Evolutionary conservation across 2,113 vertebrate genomes (phyloP), one percentile per base, ranked within the genome.

Genomic region (Hiodon alosoides): DNA sequence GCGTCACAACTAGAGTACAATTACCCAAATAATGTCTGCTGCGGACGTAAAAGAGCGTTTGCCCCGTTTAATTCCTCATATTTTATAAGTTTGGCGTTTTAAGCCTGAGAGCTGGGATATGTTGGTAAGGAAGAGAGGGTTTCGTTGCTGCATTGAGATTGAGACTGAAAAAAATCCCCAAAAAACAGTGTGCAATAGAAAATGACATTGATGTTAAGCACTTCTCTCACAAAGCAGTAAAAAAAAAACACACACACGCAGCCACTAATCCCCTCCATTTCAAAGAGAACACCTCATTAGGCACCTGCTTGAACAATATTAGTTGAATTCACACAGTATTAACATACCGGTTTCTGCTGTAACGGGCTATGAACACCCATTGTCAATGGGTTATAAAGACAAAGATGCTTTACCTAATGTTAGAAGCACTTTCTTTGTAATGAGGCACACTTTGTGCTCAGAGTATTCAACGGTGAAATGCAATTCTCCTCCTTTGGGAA

Each of bases 271-370:
- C 73, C 71, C 62, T 78, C 62, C 51, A 47, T 71, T 71, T 77
- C 66, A 47, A 78, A 74, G 13, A 78, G 66, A 54, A 48, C 57
- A 66, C 79, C 74, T 84, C 77, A 80, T 83, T 81, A 75, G 81
- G 79, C 70, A 81, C 79, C 78, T 83, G 71, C 80, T 77, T 77
- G 67, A 82, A 78, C 76, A 76, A 76, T 76, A 78, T 79, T 68
- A 70, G 61, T 50, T 0, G 4, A 66, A 69, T 79, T 76, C 69
- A 8, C 52, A 73, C 6, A 51, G 65, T 59, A 55, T 80, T 73
- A 78, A 9, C 16, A 64, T 76, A 75, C 73, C 67, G 67, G 67
- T 55, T 58, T 61, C 76, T 81, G 52, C 64, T 8, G 2, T 64
- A 46, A 10, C 10, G 68, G 74, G 75, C 71, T 69, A 78, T 77